These are phyloP conservation scores for Galbula dea DNA, from an alignment of 2,113 vertebrate species.

Conservation along the genomic window DNA sequence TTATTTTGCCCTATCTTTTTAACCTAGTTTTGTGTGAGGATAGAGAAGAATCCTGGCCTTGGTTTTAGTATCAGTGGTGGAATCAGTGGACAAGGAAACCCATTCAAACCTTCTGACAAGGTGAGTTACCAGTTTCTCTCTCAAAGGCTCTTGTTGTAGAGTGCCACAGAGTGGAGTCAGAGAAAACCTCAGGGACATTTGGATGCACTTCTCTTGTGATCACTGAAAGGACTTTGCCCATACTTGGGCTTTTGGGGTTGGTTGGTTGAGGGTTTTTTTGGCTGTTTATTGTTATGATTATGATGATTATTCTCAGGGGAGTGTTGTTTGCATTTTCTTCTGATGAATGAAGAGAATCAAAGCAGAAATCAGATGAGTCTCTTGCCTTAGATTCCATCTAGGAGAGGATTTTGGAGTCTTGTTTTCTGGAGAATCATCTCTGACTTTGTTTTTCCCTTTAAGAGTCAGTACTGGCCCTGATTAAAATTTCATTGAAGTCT, in stretches of 20 bases:
- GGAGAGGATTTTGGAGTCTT: background rate
- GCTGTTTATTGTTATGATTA: too few relatives aligned
- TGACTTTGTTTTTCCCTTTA: background rate
- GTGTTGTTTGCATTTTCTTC: background rate
- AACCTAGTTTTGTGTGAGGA: slow-evolving; percentile 92
- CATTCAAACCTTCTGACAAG: slow-evolving; percentile 99
- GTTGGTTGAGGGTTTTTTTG: too few relatives aligned
- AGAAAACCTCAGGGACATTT: background rate
- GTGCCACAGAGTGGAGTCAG: background rate
- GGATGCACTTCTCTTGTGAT: background rate
- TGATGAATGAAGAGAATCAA: background rate
- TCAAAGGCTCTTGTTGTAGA: background rate
- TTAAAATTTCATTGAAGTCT: background rate
- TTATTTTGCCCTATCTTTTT: slow-evolving; percentile 21
- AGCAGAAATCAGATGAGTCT: background rate
- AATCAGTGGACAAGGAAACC: slow-evolving; percentile 98
- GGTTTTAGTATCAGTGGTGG: slow-evolving; percentile 99
- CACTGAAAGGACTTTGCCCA: background rate
- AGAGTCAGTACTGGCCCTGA: background rate
- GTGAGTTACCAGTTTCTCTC: slow-evolving; percentile 73
- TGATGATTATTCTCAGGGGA: too few relatives aligned
- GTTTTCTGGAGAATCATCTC: background rate
- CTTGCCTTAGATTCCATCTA: background rate
- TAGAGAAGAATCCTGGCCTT: slow-evolving; percentile 99
- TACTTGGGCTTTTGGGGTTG: background rate